Percentiles rank a stretch among this genome's conserved stretches.
Evolutionary conservation across 2,113 vertebrate species (phyloP).

Genomic region (Erinaceus europaeus): DNA sequence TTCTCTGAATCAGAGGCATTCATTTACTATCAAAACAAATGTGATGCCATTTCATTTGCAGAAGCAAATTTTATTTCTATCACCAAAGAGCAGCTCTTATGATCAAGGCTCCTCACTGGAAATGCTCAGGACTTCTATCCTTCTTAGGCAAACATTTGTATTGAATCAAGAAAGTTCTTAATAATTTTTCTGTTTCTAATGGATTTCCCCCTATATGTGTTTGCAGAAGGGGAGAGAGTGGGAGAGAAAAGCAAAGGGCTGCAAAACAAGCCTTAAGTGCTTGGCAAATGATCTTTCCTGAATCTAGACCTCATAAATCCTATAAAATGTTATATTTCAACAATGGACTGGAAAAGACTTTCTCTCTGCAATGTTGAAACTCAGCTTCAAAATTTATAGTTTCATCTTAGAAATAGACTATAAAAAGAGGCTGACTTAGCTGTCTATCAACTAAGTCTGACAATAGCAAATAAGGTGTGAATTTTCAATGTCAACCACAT

Average conservation of each 20-base stretch:
- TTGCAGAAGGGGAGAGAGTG: conserved; percentile 73
- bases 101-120: conserved; percentile 25
- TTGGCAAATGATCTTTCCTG: conserved; percentile 88
- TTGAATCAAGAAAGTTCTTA: conserved; percentile 78
- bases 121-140: conserved; percentile 64
- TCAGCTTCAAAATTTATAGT: conserved; percentile 87
- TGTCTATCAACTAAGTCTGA: conserved; percentile 82
- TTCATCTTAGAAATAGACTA: conserved; percentile 91
- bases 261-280: conserved; percentile 87
- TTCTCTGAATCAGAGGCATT: neutral
- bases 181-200: conserved; percentile 85
- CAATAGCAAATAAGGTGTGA: conserved; percentile 81
- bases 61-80: conserved; percentile 47
- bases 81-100: conserved; percentile 12
- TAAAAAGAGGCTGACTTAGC: conserved; percentile 84
- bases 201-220: conserved; percentile 74
- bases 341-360: conserved; percentile 84
- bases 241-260: conserved; percentile 81
- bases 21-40: conserved; percentile 65
- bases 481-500: conserved; percentile 73
- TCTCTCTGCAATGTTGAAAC: conserved; percentile 83
- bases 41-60: conserved; percentile 51
- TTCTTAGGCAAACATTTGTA: conserved; percentile 77
- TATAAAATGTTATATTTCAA: conserved; percentile 87
- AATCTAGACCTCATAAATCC: conserved; percentile 88